These are phyloP conservation scores for Chamaea fasciata DNA, from an alignment of 2,113 vertebrate genomes.

Conservation along the genomic window DNA sequence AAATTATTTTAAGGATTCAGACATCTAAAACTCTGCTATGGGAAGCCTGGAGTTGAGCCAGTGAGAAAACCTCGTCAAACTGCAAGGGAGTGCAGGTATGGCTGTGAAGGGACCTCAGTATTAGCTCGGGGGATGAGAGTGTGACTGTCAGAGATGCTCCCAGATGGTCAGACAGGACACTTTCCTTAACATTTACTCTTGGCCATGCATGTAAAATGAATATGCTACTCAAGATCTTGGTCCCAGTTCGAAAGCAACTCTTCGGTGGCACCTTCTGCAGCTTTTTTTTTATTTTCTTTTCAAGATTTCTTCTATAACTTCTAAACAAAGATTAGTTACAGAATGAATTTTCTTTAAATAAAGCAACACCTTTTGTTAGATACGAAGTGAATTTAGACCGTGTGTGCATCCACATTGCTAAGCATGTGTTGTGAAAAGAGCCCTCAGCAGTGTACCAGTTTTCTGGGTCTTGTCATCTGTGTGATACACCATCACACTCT, in stretches of 20 bases:
- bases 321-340: neutral
- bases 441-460: conserved; percentile 23
- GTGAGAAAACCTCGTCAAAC: neutral
- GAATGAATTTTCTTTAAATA: neutral
- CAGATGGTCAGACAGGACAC: neutral
- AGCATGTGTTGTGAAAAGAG: neutral
- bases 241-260: neutral
- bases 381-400: neutral
- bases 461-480: conserved; percentile 4
- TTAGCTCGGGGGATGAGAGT: neutral
- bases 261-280: neutral
- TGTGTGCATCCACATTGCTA: neutral
- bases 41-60: neutral
- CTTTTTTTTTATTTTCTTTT: neutral
- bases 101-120: neutral
- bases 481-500: neutral
- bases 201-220: neutral
- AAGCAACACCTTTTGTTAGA: neutral
- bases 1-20: neutral
- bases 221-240: neutral
- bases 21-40: neutral
- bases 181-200: neutral
- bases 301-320: neutral
- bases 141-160: neutral
- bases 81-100: neutral